Conservation (phyloP, 2,113 vertebrate species). For the Balaenoptera acutorostrata region DNA sequence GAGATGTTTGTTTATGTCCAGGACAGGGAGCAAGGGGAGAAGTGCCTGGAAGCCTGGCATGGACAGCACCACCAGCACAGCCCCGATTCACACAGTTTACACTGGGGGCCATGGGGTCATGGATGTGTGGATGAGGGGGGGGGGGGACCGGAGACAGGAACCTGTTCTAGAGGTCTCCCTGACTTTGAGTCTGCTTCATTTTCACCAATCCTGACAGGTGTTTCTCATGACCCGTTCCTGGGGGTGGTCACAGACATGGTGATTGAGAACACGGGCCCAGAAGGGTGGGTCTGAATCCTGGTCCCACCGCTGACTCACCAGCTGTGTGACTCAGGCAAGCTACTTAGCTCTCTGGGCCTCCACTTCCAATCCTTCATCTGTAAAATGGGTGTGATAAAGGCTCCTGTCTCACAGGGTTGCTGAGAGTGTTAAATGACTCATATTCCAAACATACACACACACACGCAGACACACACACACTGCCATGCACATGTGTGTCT, state of each 20-base stretch:
- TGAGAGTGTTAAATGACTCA: fast-evolving
- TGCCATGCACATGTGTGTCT: fast-evolving
- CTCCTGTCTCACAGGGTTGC: not conserved
- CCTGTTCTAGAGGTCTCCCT: no score
- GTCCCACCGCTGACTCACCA: fast-evolving
- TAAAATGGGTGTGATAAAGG: fast-evolving
- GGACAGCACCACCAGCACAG: fast-evolving
- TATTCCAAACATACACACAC: fast-evolving
- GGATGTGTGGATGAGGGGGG: fast-evolving
- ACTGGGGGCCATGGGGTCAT: fast-evolving
- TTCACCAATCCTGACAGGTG: not conserved
- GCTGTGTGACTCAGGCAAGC: fast-evolving
- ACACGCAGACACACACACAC: fast-evolving
- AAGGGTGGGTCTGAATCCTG: not conserved
- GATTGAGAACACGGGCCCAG: fast-evolving
- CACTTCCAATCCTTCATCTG: not conserved
- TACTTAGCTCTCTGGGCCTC: fast-evolving
- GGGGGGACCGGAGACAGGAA: fast-evolving
- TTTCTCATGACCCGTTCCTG: fast-evolving
- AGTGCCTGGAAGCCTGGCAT: fast-evolving
- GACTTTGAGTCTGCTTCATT: not conserved
- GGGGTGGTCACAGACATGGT: fast-evolving
- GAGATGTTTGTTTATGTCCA: not conserved
- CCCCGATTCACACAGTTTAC: fast-evolving
- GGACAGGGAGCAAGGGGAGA: no score